A percentile compares a stretch with the other conserved stretches of the same genome.
phyloP scores from a whole-genome alignment of 2,113 vertebrate genomes.

The Kryptolebias marmoratus region DNA sequence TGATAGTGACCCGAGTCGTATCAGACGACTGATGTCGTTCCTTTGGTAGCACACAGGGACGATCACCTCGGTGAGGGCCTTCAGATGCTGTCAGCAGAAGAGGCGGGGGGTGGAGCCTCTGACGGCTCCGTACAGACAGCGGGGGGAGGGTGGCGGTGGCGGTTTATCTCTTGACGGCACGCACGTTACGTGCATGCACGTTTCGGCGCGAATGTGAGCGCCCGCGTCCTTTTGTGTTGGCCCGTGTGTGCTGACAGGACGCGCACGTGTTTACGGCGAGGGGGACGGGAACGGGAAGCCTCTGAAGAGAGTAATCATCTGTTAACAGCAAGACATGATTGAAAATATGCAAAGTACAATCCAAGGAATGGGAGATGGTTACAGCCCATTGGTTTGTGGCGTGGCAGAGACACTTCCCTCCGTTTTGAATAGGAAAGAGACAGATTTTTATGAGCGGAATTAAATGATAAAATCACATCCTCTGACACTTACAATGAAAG shows the following conservation, averaged over 20 bases:
- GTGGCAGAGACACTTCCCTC: conserved; percentile 67
- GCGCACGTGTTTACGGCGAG: conserved; percentile 57
- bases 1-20: conserved; percentile 68
- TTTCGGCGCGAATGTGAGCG: not conserved
- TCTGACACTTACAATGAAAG: conserved; percentile 74
- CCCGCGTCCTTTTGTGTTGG: conserved; percentile 48
- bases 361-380: conserved; percentile 75
- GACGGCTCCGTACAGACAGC: conserved; percentile 58
- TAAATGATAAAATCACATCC: conserved; percentile 78
- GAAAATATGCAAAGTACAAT: conserved; percentile 82
- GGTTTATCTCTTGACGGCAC: conserved; percentile 69
- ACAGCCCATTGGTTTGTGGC: conserved; percentile 78
- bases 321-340: conserved; percentile 83
- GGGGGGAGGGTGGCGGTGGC: conserved; percentile 34
- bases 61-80: conserved; percentile 58
- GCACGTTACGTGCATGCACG: conserved; percentile 35
- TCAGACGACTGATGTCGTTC: conserved; percentile 64
- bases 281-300: conserved; percentile 69
- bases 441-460: conserved; percentile 73
- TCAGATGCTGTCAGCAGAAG: conserved; percentile 71
- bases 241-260: conserved; percentile 27
- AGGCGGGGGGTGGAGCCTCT: conserved; percentile 37
- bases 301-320: conserved; percentile 83
- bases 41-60: conserved; percentile 60
- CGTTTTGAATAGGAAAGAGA: conserved; percentile 66